Conservation (phyloP, 2,888 invertebrate species). For the Cyclophora albipunctata region DNA sequence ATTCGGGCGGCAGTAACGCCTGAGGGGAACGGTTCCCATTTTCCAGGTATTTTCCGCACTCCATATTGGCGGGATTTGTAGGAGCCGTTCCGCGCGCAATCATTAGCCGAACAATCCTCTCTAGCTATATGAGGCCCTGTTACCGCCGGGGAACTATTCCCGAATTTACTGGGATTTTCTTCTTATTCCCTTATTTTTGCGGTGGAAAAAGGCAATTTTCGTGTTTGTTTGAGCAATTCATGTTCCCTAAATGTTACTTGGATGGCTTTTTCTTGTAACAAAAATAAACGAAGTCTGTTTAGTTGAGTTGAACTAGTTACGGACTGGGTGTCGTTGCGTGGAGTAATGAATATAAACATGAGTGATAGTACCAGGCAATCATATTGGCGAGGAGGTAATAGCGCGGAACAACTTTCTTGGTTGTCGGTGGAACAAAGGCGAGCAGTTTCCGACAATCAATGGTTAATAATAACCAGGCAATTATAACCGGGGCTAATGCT, state of each 20-base stretch:
- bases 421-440: conserved; percentile 20
- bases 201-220: conserved; percentile 5
- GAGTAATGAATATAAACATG: neutral
- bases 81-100: conserved; percentile 46
- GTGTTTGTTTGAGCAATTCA: conserved; percentile 23
- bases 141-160: conserved; percentile 53
- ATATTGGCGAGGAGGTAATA: neutral
- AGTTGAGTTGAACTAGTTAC: neutral
- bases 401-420: conserved; percentile 13
- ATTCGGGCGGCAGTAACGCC: neutral
- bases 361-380: neutral
- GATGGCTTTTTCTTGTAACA: neutral
- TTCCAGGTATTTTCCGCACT: conserved; percentile 69
- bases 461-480: conserved; percentile 51
- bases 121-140: conserved; percentile 45
- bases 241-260: neutral
- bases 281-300: neutral
- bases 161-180: conserved; percentile 57
- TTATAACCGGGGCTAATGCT: conserved; percentile 63
- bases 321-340: neutral
- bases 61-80: conserved; percentile 69
- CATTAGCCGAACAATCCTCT: conserved; percentile 63
- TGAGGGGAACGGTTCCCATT: conserved; percentile 48
- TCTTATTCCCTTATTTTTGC: conserved; percentile 29
- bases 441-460: conserved; percentile 36